phyloP scores from a whole-genome alignment of 1,140 invertebrate species.

The Diplogasteroides magnus region DNA sequence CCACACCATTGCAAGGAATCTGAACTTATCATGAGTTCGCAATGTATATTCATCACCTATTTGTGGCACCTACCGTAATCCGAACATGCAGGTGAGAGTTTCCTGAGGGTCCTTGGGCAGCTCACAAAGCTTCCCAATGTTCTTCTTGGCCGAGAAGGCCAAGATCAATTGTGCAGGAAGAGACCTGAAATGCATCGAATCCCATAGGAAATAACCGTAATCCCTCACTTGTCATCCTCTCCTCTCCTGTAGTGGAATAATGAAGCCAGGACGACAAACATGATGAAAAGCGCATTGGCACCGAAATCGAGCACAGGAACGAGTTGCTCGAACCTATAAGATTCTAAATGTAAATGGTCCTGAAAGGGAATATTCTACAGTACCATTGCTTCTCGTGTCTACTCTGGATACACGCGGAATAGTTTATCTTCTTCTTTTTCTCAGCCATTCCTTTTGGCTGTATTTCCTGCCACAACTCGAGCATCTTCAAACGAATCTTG shows the following conservation, averaged over 20 bases:
- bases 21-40: no score
- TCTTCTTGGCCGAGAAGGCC: conserved; percentile 49
- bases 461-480: no score
- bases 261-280: conserved; percentile 46
- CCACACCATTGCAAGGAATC: conserved; percentile 53
- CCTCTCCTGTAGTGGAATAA: conserved; percentile 45
- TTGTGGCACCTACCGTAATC: conserved; percentile 49
- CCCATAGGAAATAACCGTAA: conserved; percentile 31
- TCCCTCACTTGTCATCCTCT: no score
- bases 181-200: conserved; percentile 25
- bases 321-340: conserved; percentile 43
- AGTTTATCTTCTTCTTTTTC: no score
- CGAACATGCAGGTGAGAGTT: conserved; percentile 53
- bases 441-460: no score
- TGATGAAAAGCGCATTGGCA: conserved; percentile 46
- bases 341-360: no score
- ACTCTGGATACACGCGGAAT: conserved; percentile 46
- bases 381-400: conserved; percentile 49
- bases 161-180: conserved; percentile 39
- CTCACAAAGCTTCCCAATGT: conserved; percentile 44
- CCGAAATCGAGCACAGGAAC: conserved; percentile 49
- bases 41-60: no score
- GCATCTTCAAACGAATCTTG: no score
- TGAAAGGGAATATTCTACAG: no score
- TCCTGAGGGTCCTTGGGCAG: conserved; percentile 52